Conservation (phyloP, 2,113 vertebrate genomes). For the Bombycilla garrulus region DNA sequence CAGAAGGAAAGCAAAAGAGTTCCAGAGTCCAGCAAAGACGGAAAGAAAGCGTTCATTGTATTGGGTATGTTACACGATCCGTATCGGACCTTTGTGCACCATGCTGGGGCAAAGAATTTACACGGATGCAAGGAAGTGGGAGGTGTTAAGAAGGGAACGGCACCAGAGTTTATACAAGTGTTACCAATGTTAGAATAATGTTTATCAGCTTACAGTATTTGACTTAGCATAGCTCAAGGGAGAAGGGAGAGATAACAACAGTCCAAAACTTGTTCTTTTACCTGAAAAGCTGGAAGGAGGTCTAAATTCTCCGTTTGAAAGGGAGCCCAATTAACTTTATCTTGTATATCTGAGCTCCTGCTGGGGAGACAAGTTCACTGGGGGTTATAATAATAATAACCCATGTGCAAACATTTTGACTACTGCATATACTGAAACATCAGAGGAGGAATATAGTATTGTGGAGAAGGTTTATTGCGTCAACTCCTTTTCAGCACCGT, state of each 20-base stretch:
- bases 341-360: constrained; percentile 56
- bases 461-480: not conserved
- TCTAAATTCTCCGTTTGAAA: constrained; percentile 49
- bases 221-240: constrained; percentile 65
- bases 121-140: constrained; percentile 34
- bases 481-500: not conserved
- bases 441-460: not conserved
- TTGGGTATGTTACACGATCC: constrained; percentile 36
- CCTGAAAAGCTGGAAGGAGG: constrained; percentile 57
- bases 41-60: constrained; percentile 50
- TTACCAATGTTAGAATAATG: constrained; percentile 51
- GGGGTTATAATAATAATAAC: constrained; percentile 34
- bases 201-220: constrained; percentile 61
- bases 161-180: constrained; percentile 13
- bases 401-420: constrained; percentile 22
- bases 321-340: constrained; percentile 53
- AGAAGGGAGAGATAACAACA: constrained; percentile 56
- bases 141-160: constrained; percentile 32
- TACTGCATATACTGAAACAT: not conserved
- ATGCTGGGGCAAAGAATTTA: constrained; percentile 36
- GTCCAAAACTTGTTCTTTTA: constrained; percentile 53
- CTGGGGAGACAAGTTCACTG: constrained; percentile 44
- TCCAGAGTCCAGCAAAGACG: not conserved
- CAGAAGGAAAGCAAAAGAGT: constrained; percentile 36
- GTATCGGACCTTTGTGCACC: constrained; percentile 9